phyloP scores from a whole-genome alignment of 2,113 vertebrate genomes.

The Lota lota region DNA sequence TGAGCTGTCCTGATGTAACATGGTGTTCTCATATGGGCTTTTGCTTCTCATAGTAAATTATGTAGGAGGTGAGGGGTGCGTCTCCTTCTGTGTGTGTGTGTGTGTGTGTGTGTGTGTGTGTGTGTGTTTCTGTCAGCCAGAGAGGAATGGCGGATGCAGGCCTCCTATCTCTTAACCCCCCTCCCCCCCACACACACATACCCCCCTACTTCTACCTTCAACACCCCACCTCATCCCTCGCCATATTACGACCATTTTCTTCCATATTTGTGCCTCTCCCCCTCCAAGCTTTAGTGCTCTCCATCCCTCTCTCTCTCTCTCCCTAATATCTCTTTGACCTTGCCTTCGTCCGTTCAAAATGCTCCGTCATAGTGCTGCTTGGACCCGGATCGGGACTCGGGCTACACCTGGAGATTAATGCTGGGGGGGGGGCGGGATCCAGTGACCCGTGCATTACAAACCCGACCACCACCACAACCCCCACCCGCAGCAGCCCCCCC shows the following conservation, averaged over 20 bases:
- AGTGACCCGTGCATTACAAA: constrained; percentile 44
- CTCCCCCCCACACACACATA: too few relatives aligned
- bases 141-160: constrained; percentile 4
- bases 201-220: too few relatives aligned
- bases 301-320: not conserved
- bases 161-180: constrained; percentile 20
- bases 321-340: too few relatives aligned
- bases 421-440: constrained; percentile 16
- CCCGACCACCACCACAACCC: not conserved
- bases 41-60: too few relatives aligned
- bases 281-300: not conserved
- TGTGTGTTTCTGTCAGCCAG: too few relatives aligned
- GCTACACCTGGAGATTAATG: constrained; percentile 47
- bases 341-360: not conserved
- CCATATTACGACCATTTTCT: constrained; percentile 12
- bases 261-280: not conserved
- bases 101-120: too few relatives aligned
- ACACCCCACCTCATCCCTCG: too few relatives aligned
- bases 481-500: not conserved
- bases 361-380: constrained; percentile 26
- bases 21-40: too few relatives aligned
- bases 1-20: not conserved
- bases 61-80: too few relatives aligned
- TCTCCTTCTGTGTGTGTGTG: too few relatives aligned
- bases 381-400: not conserved